These are phyloP conservation scores for Piaya cayana DNA, from an alignment of 2,113 vertebrate genomes.

Conservation along the genomic window DNA sequence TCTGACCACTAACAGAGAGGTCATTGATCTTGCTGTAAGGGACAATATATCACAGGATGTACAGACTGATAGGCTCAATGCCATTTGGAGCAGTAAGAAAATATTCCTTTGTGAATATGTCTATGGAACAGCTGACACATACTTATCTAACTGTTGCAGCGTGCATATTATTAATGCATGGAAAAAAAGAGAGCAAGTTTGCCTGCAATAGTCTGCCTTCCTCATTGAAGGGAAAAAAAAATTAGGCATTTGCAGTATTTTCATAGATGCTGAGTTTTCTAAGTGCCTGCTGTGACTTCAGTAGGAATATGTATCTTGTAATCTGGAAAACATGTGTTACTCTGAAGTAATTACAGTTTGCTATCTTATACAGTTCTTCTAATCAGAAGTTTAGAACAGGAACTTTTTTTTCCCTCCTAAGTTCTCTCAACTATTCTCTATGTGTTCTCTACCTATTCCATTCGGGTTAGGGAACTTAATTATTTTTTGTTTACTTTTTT, in stretches of 20 bases:
- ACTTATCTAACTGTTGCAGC: constrained; percentile 60
- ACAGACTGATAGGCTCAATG: constrained; percentile 29
- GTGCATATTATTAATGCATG: not conserved
- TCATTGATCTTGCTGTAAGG: constrained; percentile 57
- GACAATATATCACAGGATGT: constrained; percentile 51
- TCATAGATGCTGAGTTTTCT: not conserved
- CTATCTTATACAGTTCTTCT: not conserved
- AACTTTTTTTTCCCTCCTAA: not conserved
- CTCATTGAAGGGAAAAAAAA: not conserved
- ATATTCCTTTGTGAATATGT: constrained; percentile 41
- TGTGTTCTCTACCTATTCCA: not conserved
- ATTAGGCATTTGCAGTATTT: not conserved
- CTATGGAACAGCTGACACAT: constrained; percentile 30
- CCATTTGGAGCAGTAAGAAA: constrained; percentile 3
- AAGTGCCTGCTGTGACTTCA: not conserved
- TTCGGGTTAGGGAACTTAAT: not conserved
- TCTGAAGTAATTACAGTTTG: not conserved
- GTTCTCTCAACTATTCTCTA: not conserved
- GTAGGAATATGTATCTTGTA: not conserved
- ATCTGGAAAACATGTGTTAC: not conserved
- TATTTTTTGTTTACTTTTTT: not conserved
- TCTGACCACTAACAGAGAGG: constrained; percentile 24
- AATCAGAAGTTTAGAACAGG: not conserved
- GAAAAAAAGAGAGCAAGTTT: not conserved
- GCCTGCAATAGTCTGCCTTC: not conserved